Base-by-base conservation (phyloP, 1,140 invertebrate genomes). In the Bactericera cockerelli region DNA sequence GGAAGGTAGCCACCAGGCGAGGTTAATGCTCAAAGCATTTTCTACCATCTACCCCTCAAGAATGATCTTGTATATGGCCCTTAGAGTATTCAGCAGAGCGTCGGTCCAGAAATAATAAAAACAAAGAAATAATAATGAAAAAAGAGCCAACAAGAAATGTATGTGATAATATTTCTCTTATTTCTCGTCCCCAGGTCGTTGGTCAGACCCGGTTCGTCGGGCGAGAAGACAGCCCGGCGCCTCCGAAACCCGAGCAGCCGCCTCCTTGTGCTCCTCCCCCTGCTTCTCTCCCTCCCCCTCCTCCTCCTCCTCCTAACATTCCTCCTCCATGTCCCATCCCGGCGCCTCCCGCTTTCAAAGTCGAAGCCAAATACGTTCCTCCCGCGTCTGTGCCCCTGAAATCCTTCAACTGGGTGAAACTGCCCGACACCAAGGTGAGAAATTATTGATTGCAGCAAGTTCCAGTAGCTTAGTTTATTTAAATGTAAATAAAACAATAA, bases 331-430 rank as follows among this genome's bases (percentile, higher is more conserved):
- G 77, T 16, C 76, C 79, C 62, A 80, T 80, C 14, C 72, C 72
- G 54, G 70, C 73, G 24, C 70, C 74, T 1, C 71, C 78, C 31
- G 71, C 66, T 1, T 57, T 67, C n/a, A 75, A 79, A 55, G 67
- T 74, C 54, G 74, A 75, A 31, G 79, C 79, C 63, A 87, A 88
- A 68, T 84, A 88, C 64, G 82, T 89, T 59, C 93, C 92, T 62
- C 87, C 93, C 66, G 87, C 94, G 3, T 82, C 84, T 19, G 89
- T 90, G 73, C 89, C 93, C 0, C 74, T 98, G 1, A 98, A 97
- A 71, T 93, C 92, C 25, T 94, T 98, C 74, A 98, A 98, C 72
- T 98, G 95, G 93, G 89, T 88, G 6, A 95, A 95, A 67, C 75
- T 97, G 62, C 86, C 91, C 1, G 90, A 93, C 65, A 81, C 87